Conservation (phyloP, 2,888 invertebrate genomes). For the Hirtodrosophila trivittata region DNA sequence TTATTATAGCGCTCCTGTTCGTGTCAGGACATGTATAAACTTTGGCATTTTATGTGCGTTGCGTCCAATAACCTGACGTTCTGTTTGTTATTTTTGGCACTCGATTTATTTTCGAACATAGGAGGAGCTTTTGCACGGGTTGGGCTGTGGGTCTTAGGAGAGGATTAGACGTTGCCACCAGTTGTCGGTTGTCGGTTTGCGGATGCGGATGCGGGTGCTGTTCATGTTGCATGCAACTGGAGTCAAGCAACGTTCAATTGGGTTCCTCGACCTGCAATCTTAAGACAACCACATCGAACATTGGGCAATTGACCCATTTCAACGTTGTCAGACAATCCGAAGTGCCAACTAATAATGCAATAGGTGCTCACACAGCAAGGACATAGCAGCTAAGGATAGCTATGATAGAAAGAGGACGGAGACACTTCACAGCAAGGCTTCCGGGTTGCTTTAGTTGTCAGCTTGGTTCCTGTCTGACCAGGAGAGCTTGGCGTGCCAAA, state of each 20-base stretch:
- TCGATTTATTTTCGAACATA: conserved; percentile 56
- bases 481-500: conserved; percentile 61
- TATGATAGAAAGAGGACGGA: too few species aligned
- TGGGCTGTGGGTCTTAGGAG: too few species aligned
- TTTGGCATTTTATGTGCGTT: conserved; percentile 60
- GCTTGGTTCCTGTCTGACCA: conserved; percentile 48
- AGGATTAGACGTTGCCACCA: too few species aligned
- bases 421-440: conserved; percentile 28
- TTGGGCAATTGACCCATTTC: conserved; percentile 67
- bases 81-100: conserved; percentile 57
- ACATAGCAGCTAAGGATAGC: too few species aligned
- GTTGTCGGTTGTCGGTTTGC: too few species aligned
- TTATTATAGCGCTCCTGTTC: conserved; percentile 6
- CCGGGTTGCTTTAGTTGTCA: conserved; percentile 53
- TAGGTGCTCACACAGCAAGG: conserved; percentile 27
- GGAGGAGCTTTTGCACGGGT: too few species aligned
- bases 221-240: background rate
- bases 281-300: conserved; percentile 26
- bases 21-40: conserved; percentile 52
- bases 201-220: conserved; percentile 7
- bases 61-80: conserved; percentile 42
- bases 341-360: conserved; percentile 62
- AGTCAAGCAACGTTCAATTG: conserved; percentile 1
- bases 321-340: conserved; percentile 27
- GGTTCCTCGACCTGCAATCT: conserved; percentile 39